phyloP scores from a whole-genome alignment of 2,113 vertebrate genomes.

The Osmerus eperlanus region DNA sequence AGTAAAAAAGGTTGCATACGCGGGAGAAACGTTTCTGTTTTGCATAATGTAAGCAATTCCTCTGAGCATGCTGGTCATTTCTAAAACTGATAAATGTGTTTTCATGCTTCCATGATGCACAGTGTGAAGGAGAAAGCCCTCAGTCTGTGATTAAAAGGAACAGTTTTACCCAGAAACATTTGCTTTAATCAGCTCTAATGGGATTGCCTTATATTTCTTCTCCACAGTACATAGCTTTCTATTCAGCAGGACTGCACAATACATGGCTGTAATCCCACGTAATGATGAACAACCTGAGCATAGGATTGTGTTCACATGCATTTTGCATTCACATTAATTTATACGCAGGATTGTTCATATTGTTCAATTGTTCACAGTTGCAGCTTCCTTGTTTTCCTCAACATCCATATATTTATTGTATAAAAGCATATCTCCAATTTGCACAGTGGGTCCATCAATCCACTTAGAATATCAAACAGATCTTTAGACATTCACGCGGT shows the following conservation, averaged over 20 bases:
- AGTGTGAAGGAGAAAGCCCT: constrained; percentile 43
- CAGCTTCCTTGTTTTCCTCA: too few relatives aligned
- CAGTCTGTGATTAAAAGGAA: constrained; percentile 43
- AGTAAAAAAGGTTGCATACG: constrained; percentile 64
- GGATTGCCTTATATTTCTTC: constrained; percentile 35
- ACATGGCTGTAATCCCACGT: background rate
- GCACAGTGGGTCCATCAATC: background rate
- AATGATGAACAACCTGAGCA: too few relatives aligned
- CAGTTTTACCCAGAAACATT: constrained; percentile 31
- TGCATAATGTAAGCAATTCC: constrained; percentile 54
- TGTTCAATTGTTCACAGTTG: too few relatives aligned
- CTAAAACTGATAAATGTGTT: constrained; percentile 54
- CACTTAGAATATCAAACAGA: background rate
- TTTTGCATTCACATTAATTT: too few relatives aligned
- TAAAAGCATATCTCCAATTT: background rate
- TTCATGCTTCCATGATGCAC: constrained; percentile 51
- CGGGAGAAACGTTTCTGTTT: constrained; percentile 55
- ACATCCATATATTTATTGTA: background rate
- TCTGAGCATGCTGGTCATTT: constrained; percentile 56
- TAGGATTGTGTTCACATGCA: too few relatives aligned
- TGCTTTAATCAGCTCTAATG: constrained; percentile 43
- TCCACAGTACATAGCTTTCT: constrained; percentile 25
- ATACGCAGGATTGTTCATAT: too few relatives aligned
- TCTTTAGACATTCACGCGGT: background rate
- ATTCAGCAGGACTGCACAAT: constrained; percentile 9